Percentiles rank a stretch among this genome's conserved stretches.
phyloP scores from a whole-genome alignment of 2,888 invertebrate genomes.

The Ichneumoninae sp. region DNA sequence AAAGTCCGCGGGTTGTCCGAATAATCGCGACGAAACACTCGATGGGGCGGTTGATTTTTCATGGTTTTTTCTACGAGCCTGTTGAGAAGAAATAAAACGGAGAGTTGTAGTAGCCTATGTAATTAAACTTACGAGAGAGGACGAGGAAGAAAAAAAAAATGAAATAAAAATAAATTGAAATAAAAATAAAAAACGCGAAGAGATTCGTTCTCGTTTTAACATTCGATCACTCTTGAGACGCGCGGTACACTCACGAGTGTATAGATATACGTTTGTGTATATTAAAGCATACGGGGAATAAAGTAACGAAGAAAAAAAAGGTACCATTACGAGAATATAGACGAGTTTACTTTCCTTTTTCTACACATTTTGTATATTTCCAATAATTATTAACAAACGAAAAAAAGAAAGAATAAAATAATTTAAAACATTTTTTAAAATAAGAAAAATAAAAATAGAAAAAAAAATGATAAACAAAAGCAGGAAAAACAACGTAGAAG shows the following conservation, averaged over 20 bases:
- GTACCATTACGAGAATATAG: constrained; percentile 54
- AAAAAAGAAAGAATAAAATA: constrained; percentile 19
- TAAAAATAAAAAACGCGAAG: constrained; percentile 6
- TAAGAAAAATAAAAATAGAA: constrained; percentile 36
- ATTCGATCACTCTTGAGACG: constrained; percentile 69
- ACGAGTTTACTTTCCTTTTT: constrained; percentile 76
- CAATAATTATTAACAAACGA: constrained; percentile 68
- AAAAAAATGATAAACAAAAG: constrained; percentile 15
- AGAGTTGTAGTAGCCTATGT: constrained; percentile 60
- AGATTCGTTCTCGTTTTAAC: constrained; percentile 27
- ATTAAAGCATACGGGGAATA: constrained; percentile 67
- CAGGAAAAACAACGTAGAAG: constrained; percentile 59
- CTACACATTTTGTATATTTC: constrained; percentile 79
- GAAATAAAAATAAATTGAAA: constrained; percentile 4
- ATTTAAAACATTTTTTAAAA: no score
- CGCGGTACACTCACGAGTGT: constrained; percentile 69
- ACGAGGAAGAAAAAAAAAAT: constrained; percentile 19
- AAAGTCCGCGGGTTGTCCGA: constrained; percentile 20
- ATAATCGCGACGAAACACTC: constrained; percentile 48
- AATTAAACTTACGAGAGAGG: constrained; percentile 40
- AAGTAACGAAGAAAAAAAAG: constrained; percentile 57
- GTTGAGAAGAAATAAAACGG: constrained; percentile 60
- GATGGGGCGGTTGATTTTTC: constrained; percentile 59
- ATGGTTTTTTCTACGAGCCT: constrained; percentile 64
- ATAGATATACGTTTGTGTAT: constrained; percentile 73